Percentiles rank a stretch among this genome's conserved stretches.
phyloP scores from a whole-genome alignment of 2,797 vertebrate species.

The Loris lydekkerianus region DNA sequence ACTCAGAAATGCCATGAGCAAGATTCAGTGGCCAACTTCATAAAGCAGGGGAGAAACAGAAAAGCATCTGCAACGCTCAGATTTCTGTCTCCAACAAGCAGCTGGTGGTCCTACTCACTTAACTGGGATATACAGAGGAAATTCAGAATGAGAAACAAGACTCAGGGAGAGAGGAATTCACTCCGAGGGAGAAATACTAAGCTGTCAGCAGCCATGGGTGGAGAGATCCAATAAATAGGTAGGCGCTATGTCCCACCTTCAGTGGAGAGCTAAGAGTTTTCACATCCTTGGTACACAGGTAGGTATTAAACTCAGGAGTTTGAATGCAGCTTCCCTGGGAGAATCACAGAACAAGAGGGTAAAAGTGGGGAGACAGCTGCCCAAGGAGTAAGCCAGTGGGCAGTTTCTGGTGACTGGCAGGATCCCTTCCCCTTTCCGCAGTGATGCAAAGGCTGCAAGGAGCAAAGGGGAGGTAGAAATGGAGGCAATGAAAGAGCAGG shows the following conservation, averaged over 20 bases:
- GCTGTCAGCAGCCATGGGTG: background rate
- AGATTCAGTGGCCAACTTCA: background rate
- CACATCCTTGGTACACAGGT: background rate
- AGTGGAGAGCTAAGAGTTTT: background rate
- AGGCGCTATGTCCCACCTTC: background rate
- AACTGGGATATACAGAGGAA: background rate
- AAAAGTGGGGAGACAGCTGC: background rate
- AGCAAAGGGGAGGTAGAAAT: background rate
- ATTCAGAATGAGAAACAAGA: background rate
- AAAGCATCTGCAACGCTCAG: background rate
- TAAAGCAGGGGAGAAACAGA: background rate
- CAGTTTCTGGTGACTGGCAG: background rate
- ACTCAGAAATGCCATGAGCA: background rate
- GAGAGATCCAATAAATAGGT: background rate
- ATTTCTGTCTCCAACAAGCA: background rate
- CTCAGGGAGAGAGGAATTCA: background rate
- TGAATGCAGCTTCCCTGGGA: background rate
- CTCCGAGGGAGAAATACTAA: background rate
- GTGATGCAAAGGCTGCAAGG: background rate
- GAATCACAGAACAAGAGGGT: background rate
- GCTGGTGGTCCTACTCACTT: background rate
- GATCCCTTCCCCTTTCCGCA: background rate
- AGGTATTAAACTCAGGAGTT: background rate
- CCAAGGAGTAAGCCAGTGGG: background rate
- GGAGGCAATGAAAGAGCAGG: background rate